These are phyloP conservation scores for Polyploca ridens DNA, from an alignment of 2,888 invertebrate species.

Conservation along the genomic window DNA sequence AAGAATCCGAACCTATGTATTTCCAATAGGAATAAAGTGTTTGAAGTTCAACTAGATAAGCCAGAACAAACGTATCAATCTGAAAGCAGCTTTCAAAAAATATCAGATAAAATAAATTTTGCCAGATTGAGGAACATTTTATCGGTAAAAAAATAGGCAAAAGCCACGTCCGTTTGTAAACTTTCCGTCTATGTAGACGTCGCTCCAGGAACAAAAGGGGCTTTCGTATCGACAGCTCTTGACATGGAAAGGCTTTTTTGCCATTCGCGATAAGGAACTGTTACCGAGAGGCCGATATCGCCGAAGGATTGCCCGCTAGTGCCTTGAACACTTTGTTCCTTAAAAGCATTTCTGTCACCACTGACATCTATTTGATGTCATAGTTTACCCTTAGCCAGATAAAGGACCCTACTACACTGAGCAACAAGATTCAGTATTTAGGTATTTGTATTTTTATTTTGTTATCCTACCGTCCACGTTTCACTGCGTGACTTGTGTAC, in stretches of 20 bases:
- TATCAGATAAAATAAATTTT: background rate
- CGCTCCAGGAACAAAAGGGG: slow-evolving; percentile 67
- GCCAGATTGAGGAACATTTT: background rate
- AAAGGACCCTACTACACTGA: background rate
- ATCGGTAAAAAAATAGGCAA: slow-evolving; percentile 13
- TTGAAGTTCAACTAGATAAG: background rate
- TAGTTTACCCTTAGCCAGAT: slow-evolving; percentile 23
- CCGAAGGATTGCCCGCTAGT: slow-evolving; percentile 53
- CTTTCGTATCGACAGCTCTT: slow-evolving; percentile 74
- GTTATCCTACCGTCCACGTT: no score
- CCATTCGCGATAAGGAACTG: slow-evolving; percentile 70
- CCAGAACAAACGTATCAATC: no score
- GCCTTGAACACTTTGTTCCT: slow-evolving; percentile 45
- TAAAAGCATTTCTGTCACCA: slow-evolving; percentile 58
- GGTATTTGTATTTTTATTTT: no score
- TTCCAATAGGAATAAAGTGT: background rate
- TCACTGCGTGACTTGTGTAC: no score
- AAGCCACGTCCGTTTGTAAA: slow-evolving; percentile 19
- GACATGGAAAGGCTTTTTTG: slow-evolving; percentile 82
- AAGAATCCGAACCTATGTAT: background rate
- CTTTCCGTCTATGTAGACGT: slow-evolving; percentile 35
- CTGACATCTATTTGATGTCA: slow-evolving; percentile 38
- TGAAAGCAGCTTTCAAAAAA: background rate
- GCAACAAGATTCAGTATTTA: no score
- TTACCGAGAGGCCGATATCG: slow-evolving; percentile 53